Percentiles rank a stretch among this genome's conserved stretches.
Evolutionary conservation across 2,888 invertebrate genomes (phyloP).

Genomic region (Volucella zonaria): DNA sequence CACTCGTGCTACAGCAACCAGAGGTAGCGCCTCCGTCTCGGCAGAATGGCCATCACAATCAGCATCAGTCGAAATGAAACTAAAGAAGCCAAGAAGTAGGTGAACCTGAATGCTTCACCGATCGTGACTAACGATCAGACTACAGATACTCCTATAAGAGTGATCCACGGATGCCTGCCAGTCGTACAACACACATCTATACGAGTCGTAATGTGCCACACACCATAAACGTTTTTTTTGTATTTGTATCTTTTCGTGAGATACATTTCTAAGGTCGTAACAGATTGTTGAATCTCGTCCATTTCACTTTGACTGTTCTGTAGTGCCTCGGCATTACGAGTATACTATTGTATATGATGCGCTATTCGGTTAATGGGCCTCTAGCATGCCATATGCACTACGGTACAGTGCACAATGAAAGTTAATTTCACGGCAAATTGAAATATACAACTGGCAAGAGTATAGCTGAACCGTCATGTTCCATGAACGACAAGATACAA

Average conservation of each 20-base stretch:
- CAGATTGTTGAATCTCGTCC: constrained; percentile 60
- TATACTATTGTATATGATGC: constrained; percentile 37
- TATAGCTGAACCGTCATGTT: constrained; percentile 8
- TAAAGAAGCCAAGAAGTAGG: constrained; percentile 69
- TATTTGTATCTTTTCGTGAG: constrained; percentile 4
- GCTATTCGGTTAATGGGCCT: constrained; percentile 48
- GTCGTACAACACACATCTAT: background rate
- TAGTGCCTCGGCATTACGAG: background rate
- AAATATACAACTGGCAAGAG: constrained; percentile 35
- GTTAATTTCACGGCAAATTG: constrained; percentile 61
- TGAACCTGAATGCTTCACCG: constrained; percentile 71
- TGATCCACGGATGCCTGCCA: background rate
- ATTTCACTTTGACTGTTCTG: constrained; percentile 31
- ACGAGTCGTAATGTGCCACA: background rate
- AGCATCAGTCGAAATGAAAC: constrained; percentile 23
- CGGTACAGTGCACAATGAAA: constrained; percentile 61
- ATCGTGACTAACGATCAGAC: constrained; percentile 68
- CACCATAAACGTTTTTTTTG: too few relatives aligned
- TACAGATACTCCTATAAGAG: constrained; percentile 38
- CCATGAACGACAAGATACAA: background rate
- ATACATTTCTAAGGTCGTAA: constrained; percentile 61
- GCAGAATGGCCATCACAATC: constrained; percentile 49
- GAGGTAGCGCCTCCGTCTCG: background rate
- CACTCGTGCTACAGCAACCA: background rate
- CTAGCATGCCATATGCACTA: constrained; percentile 45